Evolutionary conservation across 2,113 vertebrate species (phyloP).

Genomic region (zebrafish (Danio rerio)): GRCz12tu NC_133179.1:19553501-19554000

Average conservation of each 20-base stretch:
- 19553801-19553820: background rate
- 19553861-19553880: conserved; percentile 10
- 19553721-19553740: background rate
- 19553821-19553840: conserved; percentile 9
- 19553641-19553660: conserved; percentile 83
- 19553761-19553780: background rate
- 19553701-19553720: background rate
- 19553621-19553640: conserved; percentile 87
- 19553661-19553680: conserved; percentile 85
- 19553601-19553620: conserved; percentile 67
- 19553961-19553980: conserved; percentile 45
- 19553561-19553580: conserved; percentile 59
- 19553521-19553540: conserved; percentile 65
- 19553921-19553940: conserved; percentile 37
- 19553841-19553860: background rate
- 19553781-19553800: background rate
- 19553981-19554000: conserved; percentile 65
- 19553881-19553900: conserved; percentile 18
- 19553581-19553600: conserved; percentile 33
- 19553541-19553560: conserved; percentile 51
- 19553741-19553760: background rate
- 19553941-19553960: conserved; percentile 3
- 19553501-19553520: conserved; percentile 48
- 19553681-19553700: conserved; percentile 28
- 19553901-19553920: conserved; percentile 33